Evolutionary conservation across 2,797 vertebrate species (phyloP).

Genomic region (Micromesistius poutassou): DNA sequence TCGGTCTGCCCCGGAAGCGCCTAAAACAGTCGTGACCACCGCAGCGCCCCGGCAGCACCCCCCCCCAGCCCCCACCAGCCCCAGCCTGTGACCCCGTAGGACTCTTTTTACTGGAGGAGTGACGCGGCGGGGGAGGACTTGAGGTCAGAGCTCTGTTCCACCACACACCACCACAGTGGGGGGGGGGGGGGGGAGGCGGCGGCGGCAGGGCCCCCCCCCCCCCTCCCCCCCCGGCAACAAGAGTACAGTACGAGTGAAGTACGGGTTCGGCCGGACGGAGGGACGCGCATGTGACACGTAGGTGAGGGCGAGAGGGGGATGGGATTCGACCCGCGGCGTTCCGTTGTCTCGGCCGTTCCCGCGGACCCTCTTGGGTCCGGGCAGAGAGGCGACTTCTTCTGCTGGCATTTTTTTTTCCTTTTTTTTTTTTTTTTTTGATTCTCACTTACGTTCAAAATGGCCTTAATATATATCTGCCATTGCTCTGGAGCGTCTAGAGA

Average conservation of each 20-base stretch:
- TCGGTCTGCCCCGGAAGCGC: conserved; percentile 92
- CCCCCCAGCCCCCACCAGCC: conserved; percentile 58
- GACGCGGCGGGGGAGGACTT: conserved; percentile 70
- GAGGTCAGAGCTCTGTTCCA: conserved; percentile 56
- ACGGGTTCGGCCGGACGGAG: conserved; percentile 41
- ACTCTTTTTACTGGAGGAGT: conserved; percentile 64
- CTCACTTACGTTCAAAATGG: conserved; percentile 90
- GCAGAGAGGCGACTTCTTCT: conserved; percentile 67
- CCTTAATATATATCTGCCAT: conserved; percentile 95
- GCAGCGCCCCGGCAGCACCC: background rate
- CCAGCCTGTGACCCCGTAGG: conserved; percentile 56
- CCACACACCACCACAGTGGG: conserved; percentile 67
- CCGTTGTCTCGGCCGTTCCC: conserved; percentile 53
- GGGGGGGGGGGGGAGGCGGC: conserved; percentile 41
- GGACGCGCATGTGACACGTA: conserved; percentile 58
- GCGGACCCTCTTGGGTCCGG: conserved; percentile 54
- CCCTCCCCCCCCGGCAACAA: background rate
- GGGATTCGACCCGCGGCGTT: conserved; percentile 51
- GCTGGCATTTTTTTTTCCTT: conserved; percentile 66
- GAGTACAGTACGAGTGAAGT: background rate
- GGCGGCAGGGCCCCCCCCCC: no score
- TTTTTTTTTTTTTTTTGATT: conserved; percentile 51
- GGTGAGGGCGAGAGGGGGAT: conserved; percentile 48
- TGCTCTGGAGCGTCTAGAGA: conserved; percentile 84
- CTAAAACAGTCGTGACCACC: conserved; percentile 93